These are phyloP conservation scores for Thymelicus acteon DNA, from an alignment of 2,888 invertebrate genomes.

Conservation along the genomic window DNA sequence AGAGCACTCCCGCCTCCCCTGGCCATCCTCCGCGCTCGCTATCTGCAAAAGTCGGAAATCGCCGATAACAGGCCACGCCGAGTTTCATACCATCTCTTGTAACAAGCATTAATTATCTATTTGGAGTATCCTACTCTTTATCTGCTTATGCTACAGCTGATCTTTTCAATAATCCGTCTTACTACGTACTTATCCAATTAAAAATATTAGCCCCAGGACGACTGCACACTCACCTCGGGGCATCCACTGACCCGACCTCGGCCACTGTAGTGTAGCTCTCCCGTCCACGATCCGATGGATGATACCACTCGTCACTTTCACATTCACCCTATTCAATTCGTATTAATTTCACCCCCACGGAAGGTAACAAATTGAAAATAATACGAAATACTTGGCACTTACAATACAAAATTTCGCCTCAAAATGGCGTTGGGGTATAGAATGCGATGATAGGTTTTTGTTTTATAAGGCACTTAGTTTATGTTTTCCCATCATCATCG, in stretches of 20 bases:
- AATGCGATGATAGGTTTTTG: slow-evolving; percentile 85
- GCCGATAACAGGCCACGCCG: slow-evolving; percentile 71
- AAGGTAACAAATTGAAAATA: slow-evolving; percentile 70
- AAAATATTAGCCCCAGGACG: slow-evolving; percentile 64
- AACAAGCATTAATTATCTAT: slow-evolving; percentile 22
- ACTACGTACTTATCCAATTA: slow-evolving; percentile 68
- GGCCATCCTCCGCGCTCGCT: slow-evolving; percentile 81
- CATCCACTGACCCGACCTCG: slow-evolving; percentile 61
- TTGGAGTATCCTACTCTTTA: not conserved
- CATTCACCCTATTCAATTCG: slow-evolving; percentile 57
- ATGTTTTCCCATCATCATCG: slow-evolving; percentile 68
- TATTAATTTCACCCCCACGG: slow-evolving; percentile 55
- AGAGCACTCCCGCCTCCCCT: slow-evolving; percentile 70
- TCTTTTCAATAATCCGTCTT: slow-evolving; percentile 11
- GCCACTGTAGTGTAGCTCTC: slow-evolving; percentile 53
- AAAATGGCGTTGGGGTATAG: slow-evolving; percentile 86
- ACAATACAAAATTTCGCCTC: slow-evolving; percentile 85
- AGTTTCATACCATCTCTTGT: slow-evolving; percentile 35
- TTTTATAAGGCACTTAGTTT: slow-evolving; percentile 76
- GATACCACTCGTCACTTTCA: slow-evolving; percentile 52
- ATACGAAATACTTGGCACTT: slow-evolving; percentile 85
- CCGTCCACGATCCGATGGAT: slow-evolving; percentile 50
- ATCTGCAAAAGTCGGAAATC: slow-evolving; percentile 82
- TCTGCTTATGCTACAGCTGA: slow-evolving; percentile 40
- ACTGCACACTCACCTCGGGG: slow-evolving; percentile 72